Evolutionary conservation across 2,113 vertebrate genomes (phyloP).

Genomic region (Felis chaus): DNA sequence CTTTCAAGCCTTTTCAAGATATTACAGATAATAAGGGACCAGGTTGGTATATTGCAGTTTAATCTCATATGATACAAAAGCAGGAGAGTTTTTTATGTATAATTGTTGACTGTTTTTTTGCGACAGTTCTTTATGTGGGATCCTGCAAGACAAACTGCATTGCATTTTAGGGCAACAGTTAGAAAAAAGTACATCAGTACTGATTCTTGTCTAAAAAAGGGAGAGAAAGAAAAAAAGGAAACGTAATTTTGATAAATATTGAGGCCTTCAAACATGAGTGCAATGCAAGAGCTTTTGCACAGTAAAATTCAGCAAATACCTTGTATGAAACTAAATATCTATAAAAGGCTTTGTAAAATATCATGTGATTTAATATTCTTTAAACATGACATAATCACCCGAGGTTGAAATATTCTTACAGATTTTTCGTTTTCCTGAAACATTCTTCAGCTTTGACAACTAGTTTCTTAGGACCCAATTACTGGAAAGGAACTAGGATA

Average conservation of each 20-base stretch:
- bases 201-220: not conserved
- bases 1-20: slow-evolving; percentile 1
- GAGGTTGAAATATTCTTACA: not conserved
- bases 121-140: not conserved
- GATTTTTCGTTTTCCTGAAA: not conserved
- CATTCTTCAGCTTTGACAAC: not conserved
- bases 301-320: not conserved
- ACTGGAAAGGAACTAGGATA: not conserved
- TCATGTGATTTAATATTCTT: not conserved
- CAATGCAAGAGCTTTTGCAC: not conserved
- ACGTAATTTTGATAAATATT: not conserved
- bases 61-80: not conserved
- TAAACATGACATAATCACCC: not conserved
- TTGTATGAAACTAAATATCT: not conserved
- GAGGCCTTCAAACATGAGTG: not conserved
- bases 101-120: not conserved
- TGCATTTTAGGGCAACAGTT: not conserved
- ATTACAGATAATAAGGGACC: not conserved
- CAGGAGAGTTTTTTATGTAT: not conserved
- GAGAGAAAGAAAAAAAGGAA: not conserved
- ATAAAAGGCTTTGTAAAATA: not conserved
- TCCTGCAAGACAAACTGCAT: not conserved
- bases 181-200: not conserved
- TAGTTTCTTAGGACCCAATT: not conserved
- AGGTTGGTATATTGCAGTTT: not conserved